Percentiles rank a stretch among this genome's conserved stretches.
Conservation (phyloP, 2,888 invertebrate genomes). For the Ectemnius continuus region DNA sequence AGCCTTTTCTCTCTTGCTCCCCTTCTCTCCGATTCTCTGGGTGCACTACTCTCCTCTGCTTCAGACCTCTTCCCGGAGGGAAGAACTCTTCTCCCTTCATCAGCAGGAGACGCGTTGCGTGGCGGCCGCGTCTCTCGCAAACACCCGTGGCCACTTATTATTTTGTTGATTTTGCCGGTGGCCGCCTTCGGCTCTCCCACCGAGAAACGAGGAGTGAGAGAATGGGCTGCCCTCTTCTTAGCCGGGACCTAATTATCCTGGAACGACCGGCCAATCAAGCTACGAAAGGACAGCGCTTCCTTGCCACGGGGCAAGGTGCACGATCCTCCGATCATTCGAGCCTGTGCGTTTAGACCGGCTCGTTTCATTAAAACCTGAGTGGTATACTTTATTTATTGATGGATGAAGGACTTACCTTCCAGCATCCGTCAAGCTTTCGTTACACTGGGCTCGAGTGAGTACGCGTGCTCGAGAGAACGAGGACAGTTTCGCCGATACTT, state of each 20-base stretch:
- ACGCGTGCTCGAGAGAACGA: too few species aligned
- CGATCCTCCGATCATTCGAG: conserved; percentile 4
- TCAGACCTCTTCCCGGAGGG: too few species aligned
- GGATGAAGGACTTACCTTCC: background rate
- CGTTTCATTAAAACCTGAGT: conserved; percentile 30
- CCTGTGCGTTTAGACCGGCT: conserved; percentile 18
- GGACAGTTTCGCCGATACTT: too few species aligned
- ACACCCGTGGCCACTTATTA: conserved; percentile 59
- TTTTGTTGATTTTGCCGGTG: conserved; percentile 63
- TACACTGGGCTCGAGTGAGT: too few species aligned
- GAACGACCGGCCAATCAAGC: conserved; percentile 52
- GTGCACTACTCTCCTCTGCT: too few species aligned
- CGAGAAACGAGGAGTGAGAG: background rate
- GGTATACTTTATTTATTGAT: background rate
- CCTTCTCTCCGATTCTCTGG: background rate
- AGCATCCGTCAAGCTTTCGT: conserved; percentile 7
- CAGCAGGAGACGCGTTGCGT: conserved; percentile 45
- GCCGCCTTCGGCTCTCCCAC: conserved; percentile 15
- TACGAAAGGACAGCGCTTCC: conserved; percentile 43
- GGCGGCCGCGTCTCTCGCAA: conserved; percentile 42
- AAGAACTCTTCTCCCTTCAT: conserved; percentile 33
- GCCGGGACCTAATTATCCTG: conserved; percentile 53
- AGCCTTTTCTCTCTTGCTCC: conserved; percentile 2
- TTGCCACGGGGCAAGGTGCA: conserved; percentile 17
- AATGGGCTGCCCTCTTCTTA: conserved; percentile 26